Conservation (phyloP, 2,888 invertebrate species). For the Mythimna vitellina region DNA sequence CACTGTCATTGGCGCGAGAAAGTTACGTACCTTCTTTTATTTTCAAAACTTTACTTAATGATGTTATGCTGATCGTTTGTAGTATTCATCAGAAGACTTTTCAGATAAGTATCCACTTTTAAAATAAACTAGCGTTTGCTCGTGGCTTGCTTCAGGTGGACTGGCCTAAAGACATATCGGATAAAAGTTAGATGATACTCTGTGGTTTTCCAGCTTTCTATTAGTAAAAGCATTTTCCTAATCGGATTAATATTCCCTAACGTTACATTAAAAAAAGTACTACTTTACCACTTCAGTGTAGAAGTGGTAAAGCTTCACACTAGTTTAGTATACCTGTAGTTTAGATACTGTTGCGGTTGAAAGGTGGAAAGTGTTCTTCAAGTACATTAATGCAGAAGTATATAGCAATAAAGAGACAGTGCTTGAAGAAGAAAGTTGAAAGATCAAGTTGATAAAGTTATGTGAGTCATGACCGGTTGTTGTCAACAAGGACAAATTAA, state of each 20-base stretch:
- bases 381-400: neutral
- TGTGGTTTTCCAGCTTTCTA: neutral
- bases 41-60: slow-evolving; percentile 68
- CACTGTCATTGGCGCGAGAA: slow-evolving; percentile 67
- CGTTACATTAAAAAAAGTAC: neutral
- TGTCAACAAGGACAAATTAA: slow-evolving; percentile 10
- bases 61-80: slow-evolving; percentile 48
- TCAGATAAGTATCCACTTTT: neutral
- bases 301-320: no score
- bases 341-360: neutral
- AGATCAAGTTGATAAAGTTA: slow-evolving; percentile 15
- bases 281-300: neutral
- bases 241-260: neutral
- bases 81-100: slow-evolving; percentile 1
- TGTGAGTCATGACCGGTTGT: slow-evolving; percentile 17
- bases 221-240: neutral
- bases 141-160: neutral
- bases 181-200: no score
- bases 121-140: neutral
- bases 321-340: neutral
- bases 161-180: neutral
- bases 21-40: slow-evolving; percentile 67
- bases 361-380: neutral
- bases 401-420: neutral
- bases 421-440: slow-evolving; percentile 21